Evolutionary conservation across 2,113 vertebrate genomes (phyloP).

Genomic region (Equus quagga): DNA sequence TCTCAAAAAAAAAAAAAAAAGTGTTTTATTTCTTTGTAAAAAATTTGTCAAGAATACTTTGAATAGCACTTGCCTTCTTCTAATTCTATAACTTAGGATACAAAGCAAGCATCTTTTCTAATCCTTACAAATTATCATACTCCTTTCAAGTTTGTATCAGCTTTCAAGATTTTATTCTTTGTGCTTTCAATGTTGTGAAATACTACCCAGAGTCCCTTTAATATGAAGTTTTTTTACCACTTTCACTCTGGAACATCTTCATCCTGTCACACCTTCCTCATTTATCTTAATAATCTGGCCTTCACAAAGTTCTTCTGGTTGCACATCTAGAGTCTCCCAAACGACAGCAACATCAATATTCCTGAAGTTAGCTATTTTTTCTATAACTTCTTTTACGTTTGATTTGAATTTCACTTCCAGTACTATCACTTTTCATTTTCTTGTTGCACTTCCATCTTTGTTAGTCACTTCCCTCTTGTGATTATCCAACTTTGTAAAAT

Average conservation of each 20-base stretch:
- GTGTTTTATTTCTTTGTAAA: constrained; percentile 18
- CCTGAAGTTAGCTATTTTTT: not conserved
- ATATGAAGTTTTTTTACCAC: not conserved
- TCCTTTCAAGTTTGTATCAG: constrained; percentile 4
- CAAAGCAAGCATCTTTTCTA: constrained; percentile 20
- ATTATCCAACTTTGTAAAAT: constrained; percentile 32
- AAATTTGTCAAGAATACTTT: not conserved
- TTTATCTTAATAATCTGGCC: not conserved
- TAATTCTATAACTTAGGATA: not conserved
- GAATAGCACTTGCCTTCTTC: not conserved
- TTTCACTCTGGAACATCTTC: not conserved
- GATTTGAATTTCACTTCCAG: constrained; percentile 26
- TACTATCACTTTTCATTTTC: not conserved
- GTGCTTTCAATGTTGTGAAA: not conserved
- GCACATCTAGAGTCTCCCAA: constrained; percentile 2
- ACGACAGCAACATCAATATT: not conserved
- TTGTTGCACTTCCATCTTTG: not conserved
- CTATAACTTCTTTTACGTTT: not conserved
- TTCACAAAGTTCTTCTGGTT: not conserved
- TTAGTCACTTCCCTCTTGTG: not conserved
- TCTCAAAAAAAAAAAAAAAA: not conserved
- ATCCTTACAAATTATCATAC: not conserved
- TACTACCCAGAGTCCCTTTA: not conserved
- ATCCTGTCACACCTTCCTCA: not conserved
- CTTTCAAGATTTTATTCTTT: not conserved